Conservation (phyloP, 2,113 vertebrate genomes). For the Otocyon megalotis region DNA sequence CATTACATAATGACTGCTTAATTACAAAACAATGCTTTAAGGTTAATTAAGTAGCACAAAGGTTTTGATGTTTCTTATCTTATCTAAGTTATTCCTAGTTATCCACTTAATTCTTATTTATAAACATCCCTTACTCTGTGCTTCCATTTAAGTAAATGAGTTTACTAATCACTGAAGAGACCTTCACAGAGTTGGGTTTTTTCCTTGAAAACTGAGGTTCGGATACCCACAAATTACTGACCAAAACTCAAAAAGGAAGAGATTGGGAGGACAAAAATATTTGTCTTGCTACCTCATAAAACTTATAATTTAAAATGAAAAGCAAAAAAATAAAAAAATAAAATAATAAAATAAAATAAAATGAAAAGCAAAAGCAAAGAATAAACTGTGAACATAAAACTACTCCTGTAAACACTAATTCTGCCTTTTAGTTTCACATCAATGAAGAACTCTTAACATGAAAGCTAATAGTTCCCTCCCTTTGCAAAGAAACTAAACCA, state of each 20-base stretch:
- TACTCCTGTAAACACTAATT: not conserved
- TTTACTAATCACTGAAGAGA: conserved; percentile 31
- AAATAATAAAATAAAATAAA: not conserved
- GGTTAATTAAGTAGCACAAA: conserved; percentile 48
- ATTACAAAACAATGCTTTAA: conserved; percentile 14
- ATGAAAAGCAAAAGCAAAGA: conserved; percentile 23
- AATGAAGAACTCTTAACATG: not conserved
- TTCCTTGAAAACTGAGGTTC: conserved; percentile 25
- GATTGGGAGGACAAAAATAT: conserved; percentile 28
- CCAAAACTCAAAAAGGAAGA: not conserved
- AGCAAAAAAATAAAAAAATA: too few relatives aligned
- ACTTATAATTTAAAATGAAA: conserved; percentile 47
- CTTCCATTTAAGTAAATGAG: conserved; percentile 7
- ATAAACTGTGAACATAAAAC: conserved; percentile 3
- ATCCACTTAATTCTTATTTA: conserved; percentile 30
- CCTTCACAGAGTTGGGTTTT: not conserved
- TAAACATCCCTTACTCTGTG: conserved; percentile 1
- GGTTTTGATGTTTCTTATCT: conserved; percentile 22
- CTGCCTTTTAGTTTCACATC: not conserved
- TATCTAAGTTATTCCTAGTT: conserved; percentile 41
- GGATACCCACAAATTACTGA: conserved; percentile 16
- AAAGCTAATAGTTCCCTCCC: conserved; percentile 47
- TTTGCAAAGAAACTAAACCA: conserved; percentile 26
- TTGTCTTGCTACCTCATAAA: not conserved
- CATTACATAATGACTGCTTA: not conserved